A percentile compares a stretch with the other conserved stretches of the same genome.
Conservation (phyloP, 2,113 vertebrate species). For the Antechinus flavipes region DNA sequence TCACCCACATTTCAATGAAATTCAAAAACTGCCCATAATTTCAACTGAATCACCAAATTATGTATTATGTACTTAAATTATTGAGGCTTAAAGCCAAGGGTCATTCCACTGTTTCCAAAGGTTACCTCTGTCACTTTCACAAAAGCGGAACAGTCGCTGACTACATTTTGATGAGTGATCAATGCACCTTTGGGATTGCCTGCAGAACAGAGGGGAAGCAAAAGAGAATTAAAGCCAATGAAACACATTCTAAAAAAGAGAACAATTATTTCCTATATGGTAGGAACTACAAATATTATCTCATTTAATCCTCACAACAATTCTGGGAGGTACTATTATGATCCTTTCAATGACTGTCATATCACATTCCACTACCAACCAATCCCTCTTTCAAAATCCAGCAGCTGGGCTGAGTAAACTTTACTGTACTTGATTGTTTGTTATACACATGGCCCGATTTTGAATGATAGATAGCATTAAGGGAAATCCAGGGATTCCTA, state of each 20-base stretch:
- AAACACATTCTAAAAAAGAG: background rate
- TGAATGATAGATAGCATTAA: background rate
- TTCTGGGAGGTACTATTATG: background rate
- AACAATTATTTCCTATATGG: background rate
- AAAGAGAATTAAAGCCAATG: constrained; percentile 33
- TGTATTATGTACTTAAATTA: background rate
- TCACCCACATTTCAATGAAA: background rate
- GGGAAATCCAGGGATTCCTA: background rate
- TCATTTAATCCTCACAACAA: background rate
- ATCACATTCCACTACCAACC: background rate
- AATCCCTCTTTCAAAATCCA: background rate
- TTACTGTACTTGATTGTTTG: background rate
- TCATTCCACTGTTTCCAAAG: background rate
- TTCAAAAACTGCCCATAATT: background rate
- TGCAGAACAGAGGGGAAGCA: constrained; percentile 75
- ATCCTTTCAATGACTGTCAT: background rate
- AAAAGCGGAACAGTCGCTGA: constrained; percentile 94
- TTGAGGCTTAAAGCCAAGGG: background rate
- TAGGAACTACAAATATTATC: background rate
- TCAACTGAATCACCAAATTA: background rate
- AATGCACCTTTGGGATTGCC: constrained; percentile 97
- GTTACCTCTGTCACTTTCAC: constrained; percentile 94
- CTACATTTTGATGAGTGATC: constrained; percentile 93
- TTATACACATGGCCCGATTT: background rate
- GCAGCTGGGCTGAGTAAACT: constrained; percentile 6